phyloP scores from a whole-genome alignment of 2,888 invertebrate species.

The Metellina segmentata region DNA sequence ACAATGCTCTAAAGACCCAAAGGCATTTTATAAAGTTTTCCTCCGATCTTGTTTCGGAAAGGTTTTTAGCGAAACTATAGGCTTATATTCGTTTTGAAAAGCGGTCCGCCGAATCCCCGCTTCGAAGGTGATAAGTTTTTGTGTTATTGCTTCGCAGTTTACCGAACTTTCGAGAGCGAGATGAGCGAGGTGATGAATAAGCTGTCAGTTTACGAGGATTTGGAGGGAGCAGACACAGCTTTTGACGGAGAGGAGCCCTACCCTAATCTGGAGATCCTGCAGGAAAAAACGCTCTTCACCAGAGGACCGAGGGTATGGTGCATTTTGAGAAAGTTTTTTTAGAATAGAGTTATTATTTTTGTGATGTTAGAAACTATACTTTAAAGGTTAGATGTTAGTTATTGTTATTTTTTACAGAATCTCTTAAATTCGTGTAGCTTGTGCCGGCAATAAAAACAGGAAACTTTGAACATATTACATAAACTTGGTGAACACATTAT shows the following conservation, averaged over 20 bases:
- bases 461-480: no score
- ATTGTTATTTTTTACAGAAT: no score
- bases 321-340: no score
- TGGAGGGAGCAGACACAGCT: slow-evolving; percentile 37
- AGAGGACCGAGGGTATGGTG: slow-evolving; percentile 59
- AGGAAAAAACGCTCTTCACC: slow-evolving; percentile 62
- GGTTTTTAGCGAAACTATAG: not conserved
- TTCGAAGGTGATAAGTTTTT: not conserved
- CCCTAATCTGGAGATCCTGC: slow-evolving; percentile 57
- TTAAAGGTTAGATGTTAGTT: no score
- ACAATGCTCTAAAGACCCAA: not conserved
- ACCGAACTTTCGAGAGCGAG: slow-evolving; percentile 53
- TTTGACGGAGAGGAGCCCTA: slow-evolving; percentile 67
- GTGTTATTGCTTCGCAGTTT: slow-evolving; percentile 44
- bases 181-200: slow-evolving; percentile 63
- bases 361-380: no score
- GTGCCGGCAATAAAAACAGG: not conserved
- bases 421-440: no score
- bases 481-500: no score
- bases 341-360: no score
- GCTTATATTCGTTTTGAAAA: not conserved
- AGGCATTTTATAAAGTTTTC: slow-evolving; percentile 5
- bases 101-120: not conserved
- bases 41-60: not conserved
- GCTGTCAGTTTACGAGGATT: slow-evolving; percentile 52